phyloP scores from a whole-genome alignment of 92 coral and sea anemone genomes.

The Meandrina meandrites region DNA sequence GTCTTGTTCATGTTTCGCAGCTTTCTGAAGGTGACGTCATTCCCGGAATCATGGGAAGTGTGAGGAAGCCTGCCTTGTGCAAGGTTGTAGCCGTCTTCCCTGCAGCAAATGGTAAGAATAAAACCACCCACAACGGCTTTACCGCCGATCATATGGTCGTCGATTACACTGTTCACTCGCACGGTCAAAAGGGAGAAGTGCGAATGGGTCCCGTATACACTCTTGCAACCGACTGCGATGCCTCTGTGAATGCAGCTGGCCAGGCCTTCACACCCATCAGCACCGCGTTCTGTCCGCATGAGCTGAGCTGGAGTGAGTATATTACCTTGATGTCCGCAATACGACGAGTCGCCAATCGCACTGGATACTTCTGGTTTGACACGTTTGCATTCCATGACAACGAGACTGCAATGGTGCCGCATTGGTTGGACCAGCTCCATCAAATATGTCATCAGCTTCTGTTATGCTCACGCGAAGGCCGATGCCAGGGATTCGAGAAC shows the following conservation, averaged over 20 bases:
- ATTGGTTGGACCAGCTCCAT: conserved; percentile 49
- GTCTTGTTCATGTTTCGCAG: conserved; percentile 42
- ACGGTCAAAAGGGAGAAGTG: conserved; percentile 27
- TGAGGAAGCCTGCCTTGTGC: conserved; percentile 39
- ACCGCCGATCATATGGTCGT: conserved; percentile 46
- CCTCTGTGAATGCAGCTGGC: conserved; percentile 48
- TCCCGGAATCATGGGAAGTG: conserved; percentile 43
- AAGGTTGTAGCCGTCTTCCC: conserved; percentile 45
- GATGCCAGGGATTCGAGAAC: conserved; percentile 48
- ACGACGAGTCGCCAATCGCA: conserved; percentile 42
- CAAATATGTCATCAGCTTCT: conserved; percentile 26
- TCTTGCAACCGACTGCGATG: conserved; percentile 58
- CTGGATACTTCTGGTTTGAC: conserved; percentile 57
- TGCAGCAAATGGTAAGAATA: neutral
- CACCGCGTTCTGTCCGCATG: conserved; percentile 60
- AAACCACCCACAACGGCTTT: conserved; percentile 49
- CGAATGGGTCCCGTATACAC: neutral
- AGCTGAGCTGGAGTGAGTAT: conserved; percentile 56
- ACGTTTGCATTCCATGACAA: conserved; percentile 38
- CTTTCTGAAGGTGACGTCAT: conserved; percentile 52
- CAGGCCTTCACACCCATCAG: conserved; percentile 56
- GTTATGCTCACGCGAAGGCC: conserved; percentile 26
- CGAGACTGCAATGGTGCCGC: conserved; percentile 35
- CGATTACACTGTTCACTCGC: conserved; percentile 36
- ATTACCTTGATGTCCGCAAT: conserved; percentile 46